These are phyloP conservation scores for Hirudo medicinalis DNA, from an alignment of 1,140 invertebrate genomes.

Conservation along the genomic window DNA sequence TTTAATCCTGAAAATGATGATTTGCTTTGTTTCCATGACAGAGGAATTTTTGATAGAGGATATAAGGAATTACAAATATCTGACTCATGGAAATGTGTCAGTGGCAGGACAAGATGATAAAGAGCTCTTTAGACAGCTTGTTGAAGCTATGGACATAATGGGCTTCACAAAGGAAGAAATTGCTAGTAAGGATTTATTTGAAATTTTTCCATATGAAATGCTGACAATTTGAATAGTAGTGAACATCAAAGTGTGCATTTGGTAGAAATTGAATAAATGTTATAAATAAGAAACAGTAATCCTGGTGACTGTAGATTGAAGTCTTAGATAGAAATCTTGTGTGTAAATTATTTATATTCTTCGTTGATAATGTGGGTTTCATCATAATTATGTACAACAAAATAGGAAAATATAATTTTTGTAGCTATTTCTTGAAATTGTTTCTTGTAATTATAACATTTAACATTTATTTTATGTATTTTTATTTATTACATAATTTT, in stretches of 20 bases:
- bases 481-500: background rate
- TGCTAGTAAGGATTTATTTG: constrained; percentile 40
- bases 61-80: constrained; percentile 78
- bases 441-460: background rate
- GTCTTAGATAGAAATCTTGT: no score
- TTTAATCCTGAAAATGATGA: no score
- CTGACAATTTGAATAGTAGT: no score
- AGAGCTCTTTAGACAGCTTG: constrained; percentile 79
- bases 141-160: constrained; percentile 98
- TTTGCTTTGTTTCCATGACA: constrained; percentile 26
- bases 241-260: no score
- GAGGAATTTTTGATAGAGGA: constrained; percentile 93
- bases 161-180: constrained; percentile 81
- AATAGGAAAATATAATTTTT: no score
- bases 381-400: no score
- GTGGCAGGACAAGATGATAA: constrained; percentile 89
- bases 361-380: no score
- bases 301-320: no score
- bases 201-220: background rate
- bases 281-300: no score
- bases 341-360: no score
- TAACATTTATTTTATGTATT: background rate
- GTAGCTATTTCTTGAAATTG: no score
- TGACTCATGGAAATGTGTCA: constrained; percentile 64
- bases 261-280: no score